phyloP scores from a whole-genome alignment of 2,797 vertebrate species.

The Rhinichthys osculus region DNA sequence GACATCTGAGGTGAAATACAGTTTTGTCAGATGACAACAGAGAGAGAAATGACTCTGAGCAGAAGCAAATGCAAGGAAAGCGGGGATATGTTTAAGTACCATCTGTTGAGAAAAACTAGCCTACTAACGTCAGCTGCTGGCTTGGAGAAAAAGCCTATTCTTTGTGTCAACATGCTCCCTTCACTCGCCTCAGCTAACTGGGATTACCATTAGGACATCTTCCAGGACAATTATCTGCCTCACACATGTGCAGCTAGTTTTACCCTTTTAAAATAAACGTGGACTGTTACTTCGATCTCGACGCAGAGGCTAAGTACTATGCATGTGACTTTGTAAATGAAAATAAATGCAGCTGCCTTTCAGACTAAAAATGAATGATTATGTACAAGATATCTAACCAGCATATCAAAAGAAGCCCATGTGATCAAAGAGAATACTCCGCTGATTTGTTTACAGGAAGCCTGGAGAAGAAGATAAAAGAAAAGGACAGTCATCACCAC shows the following conservation, averaged over 20 bases:
- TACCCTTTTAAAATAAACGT: conserved; percentile 35
- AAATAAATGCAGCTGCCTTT: conserved; percentile 9
- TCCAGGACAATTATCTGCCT: conserved; percentile 44
- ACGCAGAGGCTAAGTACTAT: neutral
- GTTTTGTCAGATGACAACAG: conserved; percentile 10
- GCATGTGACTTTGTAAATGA: neutral
- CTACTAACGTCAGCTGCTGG: conserved; percentile 49
- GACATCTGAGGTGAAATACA: conserved; percentile 3
- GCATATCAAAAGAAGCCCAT: neutral
- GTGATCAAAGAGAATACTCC: conserved; percentile 33
- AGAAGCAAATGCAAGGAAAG: neutral
- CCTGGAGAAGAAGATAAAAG: neutral
- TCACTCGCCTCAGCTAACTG: conserved; percentile 36
- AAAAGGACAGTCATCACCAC: neutral
- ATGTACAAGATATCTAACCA: neutral
- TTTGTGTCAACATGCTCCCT: conserved; percentile 30
- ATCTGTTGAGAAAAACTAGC: conserved; percentile 58
- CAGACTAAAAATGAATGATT: neutral
- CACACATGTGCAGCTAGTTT: conserved; percentile 46
- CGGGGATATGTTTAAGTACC: conserved; percentile 49
- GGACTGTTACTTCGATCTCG: neutral
- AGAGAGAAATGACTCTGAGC: conserved; percentile 10
- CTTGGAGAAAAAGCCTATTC: conserved; percentile 45
- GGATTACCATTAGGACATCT: conserved; percentile 44
- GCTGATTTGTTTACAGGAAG: conserved; percentile 22